These are phyloP conservation scores for Lycodopsis pacificus DNA, from an alignment of 2,797 vertebrate species.

Conservation along the genomic window DNA sequence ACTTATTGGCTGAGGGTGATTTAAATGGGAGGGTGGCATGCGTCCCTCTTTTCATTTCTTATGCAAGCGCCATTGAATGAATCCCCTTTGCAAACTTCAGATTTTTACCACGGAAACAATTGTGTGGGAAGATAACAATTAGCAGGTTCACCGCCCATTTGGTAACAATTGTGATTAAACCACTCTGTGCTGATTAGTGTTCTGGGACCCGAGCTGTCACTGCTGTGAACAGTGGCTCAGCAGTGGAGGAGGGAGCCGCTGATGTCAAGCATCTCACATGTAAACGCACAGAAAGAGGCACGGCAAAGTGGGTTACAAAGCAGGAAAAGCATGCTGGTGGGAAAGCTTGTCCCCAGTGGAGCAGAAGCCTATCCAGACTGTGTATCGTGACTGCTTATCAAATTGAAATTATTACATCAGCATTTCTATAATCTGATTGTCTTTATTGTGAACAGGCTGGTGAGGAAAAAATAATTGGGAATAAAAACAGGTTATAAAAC, in stretches of 20 bases:
- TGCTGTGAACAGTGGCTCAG: background rate
- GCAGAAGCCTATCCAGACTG: constrained; percentile 2
- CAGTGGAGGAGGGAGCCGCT: constrained; percentile 4
- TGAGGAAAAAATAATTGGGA: background rate
- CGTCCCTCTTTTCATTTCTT: constrained; percentile 25
- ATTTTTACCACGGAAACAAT: background rate
- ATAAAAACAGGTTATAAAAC: background rate
- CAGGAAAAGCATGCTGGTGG: constrained; percentile 4
- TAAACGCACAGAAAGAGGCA: constrained; percentile 11
- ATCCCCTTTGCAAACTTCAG: background rate
- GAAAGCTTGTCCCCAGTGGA: background rate
- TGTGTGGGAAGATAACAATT: constrained; percentile 19
- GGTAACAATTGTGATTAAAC: constrained; percentile 32
- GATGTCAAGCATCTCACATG: constrained; percentile 7
- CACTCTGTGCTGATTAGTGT: constrained; percentile 15
- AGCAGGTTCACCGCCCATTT: background rate
- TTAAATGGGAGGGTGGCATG: constrained; percentile 29
- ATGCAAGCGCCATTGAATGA: background rate
- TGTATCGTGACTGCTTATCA: background rate
- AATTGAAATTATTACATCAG: background rate
- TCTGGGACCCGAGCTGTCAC: constrained; percentile 19
- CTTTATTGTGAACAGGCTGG: background rate
- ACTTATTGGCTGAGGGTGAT: constrained; percentile 49
- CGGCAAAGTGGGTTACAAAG: constrained; percentile 34
- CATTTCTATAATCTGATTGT: background rate